These are phyloP conservation scores for Agonopterix heracliana DNA, from an alignment of 2,888 invertebrate genomes.

Conservation along the genomic window DNA sequence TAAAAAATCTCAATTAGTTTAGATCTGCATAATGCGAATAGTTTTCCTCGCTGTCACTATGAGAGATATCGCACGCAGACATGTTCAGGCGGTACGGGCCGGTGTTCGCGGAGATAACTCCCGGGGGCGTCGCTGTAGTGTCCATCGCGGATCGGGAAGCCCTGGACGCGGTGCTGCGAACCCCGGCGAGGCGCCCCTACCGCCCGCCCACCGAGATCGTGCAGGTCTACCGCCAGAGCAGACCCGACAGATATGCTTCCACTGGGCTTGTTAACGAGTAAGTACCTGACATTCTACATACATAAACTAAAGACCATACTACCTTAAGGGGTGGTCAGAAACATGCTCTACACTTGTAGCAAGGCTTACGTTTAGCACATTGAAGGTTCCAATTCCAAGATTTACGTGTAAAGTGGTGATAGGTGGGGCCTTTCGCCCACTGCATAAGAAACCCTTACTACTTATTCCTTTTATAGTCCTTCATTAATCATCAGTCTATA, in stretches of 20 bases:
- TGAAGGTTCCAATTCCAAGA: no score
- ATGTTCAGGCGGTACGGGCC: slow-evolving; percentile 84
- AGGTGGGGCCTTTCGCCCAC: no score
- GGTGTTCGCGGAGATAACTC: slow-evolving; percentile 86
- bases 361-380: no score
- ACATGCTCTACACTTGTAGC: no score
- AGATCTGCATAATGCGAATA: no score
- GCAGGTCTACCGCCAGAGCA: slow-evolving; percentile 81
- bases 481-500: no score
- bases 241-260: slow-evolving; percentile 88
- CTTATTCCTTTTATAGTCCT: no score
- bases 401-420: no score
- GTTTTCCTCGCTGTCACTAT: slow-evolving; percentile 44
- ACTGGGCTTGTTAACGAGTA: slow-evolving; percentile 90
- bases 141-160: slow-evolving; percentile 83
- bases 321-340: no score
- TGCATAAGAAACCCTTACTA: no score
- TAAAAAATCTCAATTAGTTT: no score
- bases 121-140: slow-evolving; percentile 82
- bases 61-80: slow-evolving; percentile 73
- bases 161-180: slow-evolving; percentile 85
- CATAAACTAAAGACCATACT: slow-evolving; percentile 2
- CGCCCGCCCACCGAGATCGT: slow-evolving; percentile 90
- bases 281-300: slow-evolving; percentile 60
- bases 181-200: slow-evolving; percentile 84